Base-by-base conservation (phyloP, 2,888 invertebrate species). In the Cephus runcator region DNA sequence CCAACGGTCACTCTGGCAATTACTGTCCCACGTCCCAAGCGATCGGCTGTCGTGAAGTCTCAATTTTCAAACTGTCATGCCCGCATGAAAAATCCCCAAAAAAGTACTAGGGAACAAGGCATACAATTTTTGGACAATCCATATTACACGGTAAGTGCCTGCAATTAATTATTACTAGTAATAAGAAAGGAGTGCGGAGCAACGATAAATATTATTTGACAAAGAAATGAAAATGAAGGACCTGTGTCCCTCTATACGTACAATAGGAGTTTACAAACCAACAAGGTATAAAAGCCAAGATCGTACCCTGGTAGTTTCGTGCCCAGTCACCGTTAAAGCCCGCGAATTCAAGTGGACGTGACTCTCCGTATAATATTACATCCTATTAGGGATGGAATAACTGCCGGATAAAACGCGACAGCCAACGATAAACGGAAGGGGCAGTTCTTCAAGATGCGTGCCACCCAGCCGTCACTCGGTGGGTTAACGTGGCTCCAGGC, bases 301-400 rank as follows among this genome's bases (percentile, higher is more conserved):
- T 35, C 76, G 75, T 30, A n/a, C 77, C 69, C 69, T 73, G 80
- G 73, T 79, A 77, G 85, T 89, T 87, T 87, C 90, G 89, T 91
- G 91, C 84, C 85, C 87, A 85, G 82, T 86, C 88, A 86, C 87
- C 89, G 90, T 91, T 90, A 90, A 88, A 88, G 84, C 84, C 87
- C 86, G 87, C 87, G 87, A 89, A 89, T 90, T 90, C 90, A 87
- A 89, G 90, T 89, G 88, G 89, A 88, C 87, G 88, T 85, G 88
- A 86, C 85, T 88, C 87, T 85, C 84, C 85, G 88, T 90, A 88
- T 89, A 90, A 89, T 90, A 90, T 90, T 90, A 90, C 90, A 89
- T 90, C 89, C 89, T 90, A 89, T 90, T 89, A 90, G 88, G 88
- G 85, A 84, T 82, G 86, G 85, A 86, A 88, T 90, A 91, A 91